Percentiles rank a stretch among this genome's conserved stretches.
These are phyloP conservation scores for Diplogasteroides magnus DNA, from an alignment of 1,140 invertebrate species.

Conservation along the genomic window DNA sequence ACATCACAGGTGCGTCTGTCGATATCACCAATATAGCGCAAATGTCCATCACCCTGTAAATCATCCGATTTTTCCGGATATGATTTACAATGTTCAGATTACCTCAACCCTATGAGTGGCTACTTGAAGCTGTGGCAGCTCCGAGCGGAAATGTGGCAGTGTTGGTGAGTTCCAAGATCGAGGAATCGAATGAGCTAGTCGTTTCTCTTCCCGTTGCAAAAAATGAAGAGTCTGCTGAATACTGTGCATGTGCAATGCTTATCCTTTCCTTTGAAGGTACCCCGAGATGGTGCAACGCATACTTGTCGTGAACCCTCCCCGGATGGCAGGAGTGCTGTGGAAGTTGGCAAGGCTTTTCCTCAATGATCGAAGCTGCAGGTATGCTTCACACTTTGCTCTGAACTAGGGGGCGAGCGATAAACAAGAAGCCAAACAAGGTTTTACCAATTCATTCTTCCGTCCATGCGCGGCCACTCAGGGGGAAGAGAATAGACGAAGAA, in stretches of 20 bases:
- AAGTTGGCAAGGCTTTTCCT: slow-evolving; percentile 22
- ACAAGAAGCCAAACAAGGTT: no score
- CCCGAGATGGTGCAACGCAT: slow-evolving; percentile 25
- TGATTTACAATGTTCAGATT: no score
- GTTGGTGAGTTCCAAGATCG: slow-evolving; percentile 8
- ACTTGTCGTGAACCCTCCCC: slow-evolving; percentile 19
- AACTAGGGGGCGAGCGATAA: no score
- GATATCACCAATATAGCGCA: background rate
- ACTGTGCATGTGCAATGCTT: background rate
- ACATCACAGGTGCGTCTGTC: slow-evolving; percentile 21
- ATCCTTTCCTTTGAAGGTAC: slow-evolving; percentile 8
- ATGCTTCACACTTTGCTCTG: background rate
- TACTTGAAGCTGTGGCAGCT: slow-evolving; percentile 32
- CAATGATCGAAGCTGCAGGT: background rate
- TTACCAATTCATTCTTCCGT: no score
- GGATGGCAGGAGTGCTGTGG: slow-evolving; percentile 20
- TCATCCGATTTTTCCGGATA: no score
- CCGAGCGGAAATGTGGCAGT: slow-evolving; percentile 21
- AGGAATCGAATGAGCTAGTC: background rate
- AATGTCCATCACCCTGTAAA: no score
- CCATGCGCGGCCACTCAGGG: background rate
- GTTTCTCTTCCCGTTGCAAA: background rate
- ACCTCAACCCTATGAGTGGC: slow-evolving; percentile 22
- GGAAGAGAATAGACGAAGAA: background rate
- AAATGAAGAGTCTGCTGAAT: background rate